Evolutionary conservation across 2,113 vertebrate genomes (phyloP), one percentile per base, ranked within the genome.

Genomic region (Chauna torquata): DNA sequence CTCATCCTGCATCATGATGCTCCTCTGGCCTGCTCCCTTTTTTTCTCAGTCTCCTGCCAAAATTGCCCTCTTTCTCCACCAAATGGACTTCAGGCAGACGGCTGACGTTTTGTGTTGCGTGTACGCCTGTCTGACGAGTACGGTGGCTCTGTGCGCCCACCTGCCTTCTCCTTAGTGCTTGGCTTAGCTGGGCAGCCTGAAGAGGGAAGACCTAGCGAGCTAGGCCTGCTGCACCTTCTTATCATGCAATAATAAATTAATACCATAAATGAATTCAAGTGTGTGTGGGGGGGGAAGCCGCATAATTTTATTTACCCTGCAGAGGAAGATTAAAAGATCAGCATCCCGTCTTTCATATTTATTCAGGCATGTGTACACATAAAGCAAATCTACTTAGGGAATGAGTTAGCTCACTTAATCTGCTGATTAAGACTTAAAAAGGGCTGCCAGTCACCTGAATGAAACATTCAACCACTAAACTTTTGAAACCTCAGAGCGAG

Each of bases 271-370:
- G 68, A 95, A 95, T 66, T 87, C 87, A 76, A 95, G 69, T 81
- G 47, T n/a, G n/a, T n/a, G n/a, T n/a, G 40, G 65, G 91, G 40
- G 59, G 87, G 65, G 47, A 42, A 25, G 6, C 0, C 10, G 15
- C 57, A 49, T 96, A 83, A 93, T 95, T 95, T 88, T 87, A 91
- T 97, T 95, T 95, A 89, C 57, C 65, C 58, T 58, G 71, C 72
- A 76, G 80, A 92, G 89, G 78, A 92, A 12, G 68, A 64, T 95
- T 89, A 87, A 88, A 78, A 87, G 71, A 92, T 90, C 88, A 93
- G 38, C 64, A 70, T 90, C n/a, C 16, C 54, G 86, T 93, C 82
- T 90, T 76, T 95, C 82, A 66, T 62, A 82, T 74, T 95, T 96
- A 94, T 75, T 96, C 87, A 88, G n/a, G n/a, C n/a, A n/a, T n/a